Conservation (phyloP, 2,797 vertebrate genomes). For the Crypturellus tataupa region DNA sequence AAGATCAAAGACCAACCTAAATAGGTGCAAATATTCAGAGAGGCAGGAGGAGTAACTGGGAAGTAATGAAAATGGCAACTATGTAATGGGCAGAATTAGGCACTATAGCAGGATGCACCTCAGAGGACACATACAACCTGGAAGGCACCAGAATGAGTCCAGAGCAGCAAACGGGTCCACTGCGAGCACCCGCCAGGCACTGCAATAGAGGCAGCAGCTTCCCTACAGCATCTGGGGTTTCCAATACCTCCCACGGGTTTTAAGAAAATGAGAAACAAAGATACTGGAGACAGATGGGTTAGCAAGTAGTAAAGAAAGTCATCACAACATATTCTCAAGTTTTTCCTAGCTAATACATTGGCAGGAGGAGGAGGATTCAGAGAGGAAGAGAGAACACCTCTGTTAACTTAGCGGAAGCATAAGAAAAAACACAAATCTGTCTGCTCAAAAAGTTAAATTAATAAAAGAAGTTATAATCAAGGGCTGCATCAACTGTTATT, state of each 20-base stretch:
- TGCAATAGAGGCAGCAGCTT: background rate
- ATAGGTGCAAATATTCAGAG: background rate
- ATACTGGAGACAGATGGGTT: background rate
- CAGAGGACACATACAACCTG: background rate
- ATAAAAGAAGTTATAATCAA: background rate
- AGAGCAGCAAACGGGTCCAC: background rate
- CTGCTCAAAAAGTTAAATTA: background rate
- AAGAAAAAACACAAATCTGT: background rate
- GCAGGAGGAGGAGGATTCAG: background rate
- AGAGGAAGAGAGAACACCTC: background rate
- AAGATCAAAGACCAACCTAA: background rate
- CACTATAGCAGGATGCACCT: background rate
- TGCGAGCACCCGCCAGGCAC: background rate
- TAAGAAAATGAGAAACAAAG: background rate
- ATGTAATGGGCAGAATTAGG: background rate
- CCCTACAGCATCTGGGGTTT: background rate
- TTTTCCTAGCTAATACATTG: background rate
- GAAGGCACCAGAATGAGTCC: background rate
- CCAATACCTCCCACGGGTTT: background rate
- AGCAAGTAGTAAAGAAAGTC: background rate
- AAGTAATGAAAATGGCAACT: background rate
- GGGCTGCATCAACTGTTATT: background rate
- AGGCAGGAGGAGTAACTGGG: background rate
- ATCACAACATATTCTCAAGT: background rate
- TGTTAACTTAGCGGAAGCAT: background rate